Evolutionary conservation across 1,140 invertebrate genomes (phyloP).

Genomic region (Papilio helenus): DNA sequence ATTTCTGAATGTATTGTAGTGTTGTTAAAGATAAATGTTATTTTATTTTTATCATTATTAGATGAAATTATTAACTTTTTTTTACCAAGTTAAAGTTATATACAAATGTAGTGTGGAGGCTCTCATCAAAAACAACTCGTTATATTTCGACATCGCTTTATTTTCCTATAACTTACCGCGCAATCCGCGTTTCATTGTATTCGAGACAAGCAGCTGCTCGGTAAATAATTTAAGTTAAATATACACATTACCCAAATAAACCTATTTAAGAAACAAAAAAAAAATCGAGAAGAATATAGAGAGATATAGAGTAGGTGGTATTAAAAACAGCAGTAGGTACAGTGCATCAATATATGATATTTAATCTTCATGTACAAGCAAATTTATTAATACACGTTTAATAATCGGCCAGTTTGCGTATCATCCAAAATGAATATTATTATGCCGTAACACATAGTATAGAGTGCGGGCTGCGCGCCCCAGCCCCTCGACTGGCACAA

Average conservation of each 20-base stretch:
- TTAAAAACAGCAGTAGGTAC: slow-evolving; percentile 80
- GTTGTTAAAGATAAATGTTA: too few relatives aligned
- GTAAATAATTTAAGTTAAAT: slow-evolving; percentile 82
- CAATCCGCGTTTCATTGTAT: slow-evolving; percentile 73
- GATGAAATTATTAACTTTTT: too few relatives aligned
- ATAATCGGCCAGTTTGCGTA: slow-evolving; percentile 65
- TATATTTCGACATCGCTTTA: slow-evolving; percentile 76
- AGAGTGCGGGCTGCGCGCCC: slow-evolving; percentile 70
- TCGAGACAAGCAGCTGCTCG: slow-evolving; percentile 78
- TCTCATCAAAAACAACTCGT: slow-evolving; percentile 74
- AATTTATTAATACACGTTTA: slow-evolving; percentile 80
- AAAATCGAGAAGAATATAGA: slow-evolving; percentile 44
- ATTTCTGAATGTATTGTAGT: too few relatives aligned
- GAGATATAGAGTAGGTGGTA: slow-evolving; percentile 75
- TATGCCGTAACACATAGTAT: slow-evolving; percentile 79
- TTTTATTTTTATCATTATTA: too few relatives aligned
- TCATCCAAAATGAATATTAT: slow-evolving; percentile 68
- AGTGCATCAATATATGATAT: slow-evolving; percentile 83
- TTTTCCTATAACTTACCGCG: slow-evolving; percentile 80
- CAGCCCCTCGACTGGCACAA: slow-evolving; percentile 8
- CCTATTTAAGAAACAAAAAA: slow-evolving; percentile 70
- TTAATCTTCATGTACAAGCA: slow-evolving; percentile 82
- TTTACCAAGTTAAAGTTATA: too few relatives aligned
- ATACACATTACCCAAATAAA: slow-evolving; percentile 81
- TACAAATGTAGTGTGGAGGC: slow-evolving; percentile 36